A percentile compares a stretch with the other conserved stretches of the same genome.
phyloP scores from a whole-genome alignment of 2,888 invertebrate species.

The Unio delphinus region DNA sequence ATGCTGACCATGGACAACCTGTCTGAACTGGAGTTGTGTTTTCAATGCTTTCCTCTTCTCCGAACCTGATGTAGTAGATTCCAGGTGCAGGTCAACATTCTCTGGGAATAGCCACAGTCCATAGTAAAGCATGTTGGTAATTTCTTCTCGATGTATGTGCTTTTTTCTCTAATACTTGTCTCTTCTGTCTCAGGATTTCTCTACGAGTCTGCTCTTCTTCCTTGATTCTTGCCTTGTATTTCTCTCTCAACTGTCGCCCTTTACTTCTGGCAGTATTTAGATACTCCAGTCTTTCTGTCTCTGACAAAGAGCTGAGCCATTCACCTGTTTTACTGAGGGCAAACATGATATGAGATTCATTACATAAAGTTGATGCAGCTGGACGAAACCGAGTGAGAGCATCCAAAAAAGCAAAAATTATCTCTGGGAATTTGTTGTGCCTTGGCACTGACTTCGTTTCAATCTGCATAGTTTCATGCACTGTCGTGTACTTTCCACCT shows the following conservation, averaged over 20 bases:
- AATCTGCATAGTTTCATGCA: too few species aligned
- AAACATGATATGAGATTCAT: constrained; percentile 21
- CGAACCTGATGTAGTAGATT: background rate
- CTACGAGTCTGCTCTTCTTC: constrained; percentile 3
- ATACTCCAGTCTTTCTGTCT: constrained; percentile 1
- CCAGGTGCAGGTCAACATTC: constrained; percentile 2
- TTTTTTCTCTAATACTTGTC: too few species aligned
- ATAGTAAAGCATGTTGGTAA: background rate
- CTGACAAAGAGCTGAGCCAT: background rate
- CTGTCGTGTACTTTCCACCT: constrained; percentile 1
- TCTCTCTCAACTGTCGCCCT: constrained; percentile 8
- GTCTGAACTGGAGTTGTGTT: background rate
- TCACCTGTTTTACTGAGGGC: constrained; percentile 11
- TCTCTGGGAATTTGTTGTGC: constrained; percentile 21
- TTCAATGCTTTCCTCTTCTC: constrained; percentile 5
- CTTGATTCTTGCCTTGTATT: constrained; percentile 8
- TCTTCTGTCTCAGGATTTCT: background rate
- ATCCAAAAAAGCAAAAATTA: constrained; percentile 23
- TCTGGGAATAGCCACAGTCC: constrained; percentile 8
- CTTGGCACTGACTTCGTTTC: constrained; percentile 7
- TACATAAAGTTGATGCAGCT: constrained; percentile 21
- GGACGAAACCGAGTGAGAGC: constrained; percentile 15
- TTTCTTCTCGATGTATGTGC: background rate
- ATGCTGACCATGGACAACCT: too few species aligned
- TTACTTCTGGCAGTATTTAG: constrained; percentile 14